phyloP scores from a whole-genome alignment of 2,797 vertebrate genomes.

The Sebastolobus alascanus region DNA sequence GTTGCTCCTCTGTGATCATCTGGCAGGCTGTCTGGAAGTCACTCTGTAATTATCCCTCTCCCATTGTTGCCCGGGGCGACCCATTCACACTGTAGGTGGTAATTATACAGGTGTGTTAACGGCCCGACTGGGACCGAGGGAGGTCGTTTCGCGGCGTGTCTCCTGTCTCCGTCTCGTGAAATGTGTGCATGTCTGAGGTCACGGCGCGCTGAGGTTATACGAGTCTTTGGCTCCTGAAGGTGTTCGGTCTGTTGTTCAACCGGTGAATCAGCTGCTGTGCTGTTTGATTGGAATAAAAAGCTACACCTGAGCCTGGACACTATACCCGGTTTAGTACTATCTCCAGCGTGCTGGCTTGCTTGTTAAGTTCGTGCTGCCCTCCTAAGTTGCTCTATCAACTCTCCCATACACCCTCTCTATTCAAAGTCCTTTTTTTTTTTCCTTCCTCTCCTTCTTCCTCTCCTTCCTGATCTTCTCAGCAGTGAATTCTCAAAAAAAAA shows the following conservation, averaged over 20 bases:
- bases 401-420: background rate
- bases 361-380: constrained; percentile 1
- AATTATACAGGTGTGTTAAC: constrained; percentile 84
- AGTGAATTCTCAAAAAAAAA: constrained; percentile 7
- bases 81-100: constrained; percentile 66
- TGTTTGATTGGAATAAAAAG: background rate
- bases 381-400: background rate
- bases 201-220: background rate
- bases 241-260: background rate
- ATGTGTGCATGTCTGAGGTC: constrained; percentile 10
- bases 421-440: background rate
- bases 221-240: background rate
- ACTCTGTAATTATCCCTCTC: constrained; percentile 68
- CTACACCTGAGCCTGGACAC: constrained; percentile 12
- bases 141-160: constrained; percentile 45
- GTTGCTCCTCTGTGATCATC: constrained; percentile 69
- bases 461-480: constrained; percentile 4
- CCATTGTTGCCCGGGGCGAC: constrained; percentile 58
- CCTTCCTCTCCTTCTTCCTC: background rate
- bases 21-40: constrained; percentile 64
- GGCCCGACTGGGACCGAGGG: constrained; percentile 52
- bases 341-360: background rate
- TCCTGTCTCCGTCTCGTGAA: constrained; percentile 34
- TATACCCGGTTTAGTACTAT: background rate
- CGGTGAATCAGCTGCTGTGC: background rate